phyloP scores from a whole-genome alignment of 2,113 vertebrate species.

The Chrysochloris asiatica region DNA sequence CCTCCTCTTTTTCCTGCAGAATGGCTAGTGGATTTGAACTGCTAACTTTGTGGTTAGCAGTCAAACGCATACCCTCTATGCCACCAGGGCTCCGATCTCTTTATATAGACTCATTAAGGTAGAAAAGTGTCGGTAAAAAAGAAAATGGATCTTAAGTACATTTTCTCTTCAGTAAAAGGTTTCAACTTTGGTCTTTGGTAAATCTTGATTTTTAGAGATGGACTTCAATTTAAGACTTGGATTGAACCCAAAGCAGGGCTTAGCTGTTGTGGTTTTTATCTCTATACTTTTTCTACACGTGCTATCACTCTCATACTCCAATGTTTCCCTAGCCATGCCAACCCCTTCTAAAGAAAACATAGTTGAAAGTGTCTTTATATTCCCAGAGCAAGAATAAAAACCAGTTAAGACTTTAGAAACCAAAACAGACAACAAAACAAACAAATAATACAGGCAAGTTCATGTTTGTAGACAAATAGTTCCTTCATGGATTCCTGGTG shows the following conservation, averaged over 20 bases:
- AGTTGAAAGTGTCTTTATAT: conserved; percentile 35
- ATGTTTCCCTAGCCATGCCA: neutral
- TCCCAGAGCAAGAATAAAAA: neutral
- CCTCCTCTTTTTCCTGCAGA: too few species aligned
- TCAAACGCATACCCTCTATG: too few species aligned
- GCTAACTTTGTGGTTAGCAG: too few species aligned
- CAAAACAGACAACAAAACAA: neutral
- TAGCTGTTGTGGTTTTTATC: neutral
- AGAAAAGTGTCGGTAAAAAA: neutral
- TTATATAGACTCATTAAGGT: neutral
- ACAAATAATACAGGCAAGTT: neutral
- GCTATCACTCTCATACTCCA: neutral
- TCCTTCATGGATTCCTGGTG: too few species aligned
- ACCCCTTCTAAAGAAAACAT: neutral
- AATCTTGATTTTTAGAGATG: neutral
- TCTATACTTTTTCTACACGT: neutral
- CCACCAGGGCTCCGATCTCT: too few species aligned
- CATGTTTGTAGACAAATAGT: too few species aligned
- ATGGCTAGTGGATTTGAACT: too few species aligned
- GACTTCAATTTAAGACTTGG: neutral
- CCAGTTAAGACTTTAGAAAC: neutral
- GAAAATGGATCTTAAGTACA: neutral
- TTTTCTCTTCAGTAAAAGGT: neutral
- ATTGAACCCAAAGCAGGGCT: neutral
- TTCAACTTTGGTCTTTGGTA: neutral